Conservation (phyloP, 2,888 invertebrate species). For the Hemistola chrysoprasaria region DNA sequence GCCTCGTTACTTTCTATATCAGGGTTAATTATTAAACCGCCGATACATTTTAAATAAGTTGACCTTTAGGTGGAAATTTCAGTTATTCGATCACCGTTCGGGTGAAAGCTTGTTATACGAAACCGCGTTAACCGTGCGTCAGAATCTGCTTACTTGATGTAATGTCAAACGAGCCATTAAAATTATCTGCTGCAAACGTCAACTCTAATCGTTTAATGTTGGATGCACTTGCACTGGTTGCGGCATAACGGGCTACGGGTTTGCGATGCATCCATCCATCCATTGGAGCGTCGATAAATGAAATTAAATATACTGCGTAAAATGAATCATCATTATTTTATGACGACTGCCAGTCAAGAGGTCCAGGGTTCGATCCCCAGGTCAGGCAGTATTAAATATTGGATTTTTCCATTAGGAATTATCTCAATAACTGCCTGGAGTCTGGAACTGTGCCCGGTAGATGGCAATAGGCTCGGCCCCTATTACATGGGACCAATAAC, state of each 20-base stretch:
- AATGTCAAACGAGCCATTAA: slow-evolving; percentile 62
- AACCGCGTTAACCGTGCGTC: slow-evolving; percentile 30
- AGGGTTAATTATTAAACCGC: slow-evolving; percentile 26
- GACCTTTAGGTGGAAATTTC: slow-evolving; percentile 39
- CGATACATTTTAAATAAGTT: slow-evolving; percentile 35
- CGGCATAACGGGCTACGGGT: slow-evolving; percentile 21
- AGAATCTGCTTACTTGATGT: slow-evolving; percentile 49
- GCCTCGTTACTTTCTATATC: slow-evolving; percentile 16
- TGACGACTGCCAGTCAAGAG: too few relatives aligned
- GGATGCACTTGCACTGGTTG: slow-evolving; percentile 19
- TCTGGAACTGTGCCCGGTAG: too few relatives aligned
- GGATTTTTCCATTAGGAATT: too few relatives aligned
- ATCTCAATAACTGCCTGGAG: too few relatives aligned
- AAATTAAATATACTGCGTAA: not conserved
- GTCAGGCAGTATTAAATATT: too few relatives aligned
- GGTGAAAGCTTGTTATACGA: slow-evolving; percentile 56
- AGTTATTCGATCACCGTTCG: slow-evolving; percentile 31
- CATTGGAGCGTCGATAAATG: slow-evolving; percentile 27
- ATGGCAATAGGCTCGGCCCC: too few relatives aligned
- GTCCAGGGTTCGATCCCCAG: too few relatives aligned
- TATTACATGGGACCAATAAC: too few relatives aligned
- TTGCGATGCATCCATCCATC: slow-evolving; percentile 24
- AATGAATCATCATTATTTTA: too few relatives aligned
- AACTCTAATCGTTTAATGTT: slow-evolving; percentile 59
- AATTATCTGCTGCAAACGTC: slow-evolving; percentile 60